phyloP scores from a whole-genome alignment of 2,797 vertebrate genomes.

The Cyprinodon diabolis region DNA sequence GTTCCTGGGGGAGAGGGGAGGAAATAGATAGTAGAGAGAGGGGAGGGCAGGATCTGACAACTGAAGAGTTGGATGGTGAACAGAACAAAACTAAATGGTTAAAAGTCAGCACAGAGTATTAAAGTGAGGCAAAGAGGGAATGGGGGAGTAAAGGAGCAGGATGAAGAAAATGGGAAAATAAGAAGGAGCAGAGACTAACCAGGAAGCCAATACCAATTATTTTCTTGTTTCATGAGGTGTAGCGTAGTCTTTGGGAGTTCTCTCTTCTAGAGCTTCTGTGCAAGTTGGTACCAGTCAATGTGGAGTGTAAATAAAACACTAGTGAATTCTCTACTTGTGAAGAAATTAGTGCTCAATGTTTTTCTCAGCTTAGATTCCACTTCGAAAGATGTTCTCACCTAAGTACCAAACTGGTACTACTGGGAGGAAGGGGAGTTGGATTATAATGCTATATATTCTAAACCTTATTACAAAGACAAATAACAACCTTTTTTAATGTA shows the following conservation, averaged over 20 bases:
- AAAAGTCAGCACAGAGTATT: constrained; percentile 11
- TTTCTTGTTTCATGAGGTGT: constrained; percentile 33
- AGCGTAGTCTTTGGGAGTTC: constrained; percentile 26
- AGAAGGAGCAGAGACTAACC: constrained; percentile 41
- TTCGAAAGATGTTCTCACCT: constrained; percentile 3
- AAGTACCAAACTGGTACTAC: neutral
- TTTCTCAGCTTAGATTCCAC: constrained; percentile 14
- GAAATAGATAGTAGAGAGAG: constrained; percentile 45
- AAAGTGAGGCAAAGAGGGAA: constrained; percentile 12
- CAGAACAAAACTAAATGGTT: constrained; percentile 33
- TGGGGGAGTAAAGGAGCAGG: constrained; percentile 1
- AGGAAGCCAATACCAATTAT: constrained; percentile 54
- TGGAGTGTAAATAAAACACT: constrained; percentile 22
- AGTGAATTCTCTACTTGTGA: constrained; percentile 7
- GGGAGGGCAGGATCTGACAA: constrained; percentile 42
- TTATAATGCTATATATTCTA: neutral
- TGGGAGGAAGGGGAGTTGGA: neutral
- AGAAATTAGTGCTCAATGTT: constrained; percentile 10
- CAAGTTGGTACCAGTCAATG: constrained; percentile 12
- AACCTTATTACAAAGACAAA: neutral
- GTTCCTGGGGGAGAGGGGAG: constrained; percentile 54
- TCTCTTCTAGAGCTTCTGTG: constrained; percentile 14
- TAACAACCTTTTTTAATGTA: neutral
- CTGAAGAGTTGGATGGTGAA: constrained; percentile 37
- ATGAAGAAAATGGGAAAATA: constrained; percentile 25